Base-by-base conservation (phyloP, 1,140 invertebrate genomes). In the Melipona quadrifasciata region DNA sequence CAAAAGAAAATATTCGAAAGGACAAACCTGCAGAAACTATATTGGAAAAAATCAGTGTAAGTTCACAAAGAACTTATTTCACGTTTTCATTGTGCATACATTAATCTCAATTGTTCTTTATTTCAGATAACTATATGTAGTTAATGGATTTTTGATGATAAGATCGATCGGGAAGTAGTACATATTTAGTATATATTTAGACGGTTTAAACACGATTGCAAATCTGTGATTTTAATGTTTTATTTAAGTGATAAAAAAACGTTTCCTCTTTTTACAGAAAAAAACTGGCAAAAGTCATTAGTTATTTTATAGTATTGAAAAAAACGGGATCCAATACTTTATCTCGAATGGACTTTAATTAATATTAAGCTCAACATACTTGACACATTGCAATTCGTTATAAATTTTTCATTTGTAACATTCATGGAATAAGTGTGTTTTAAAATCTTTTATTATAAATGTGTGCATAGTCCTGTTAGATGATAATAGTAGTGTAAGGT, bases 71-170 rank as follows among this genome's bases (percentile, higher is more conserved):
- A 21, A n/a, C 17, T 12, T 78, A 1, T 31, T 53, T 19, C 6
- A 17, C 4, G 39, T 8, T 31, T 61, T 51, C 8, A 8, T 57
- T 27, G 6, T 16, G 8, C 21, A 79, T 11, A 10, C 27, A 79
- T n/a, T 57, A 6, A 84, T 31, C 8, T 79, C 3, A 31, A 58
- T 79, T 51, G 6, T 53, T 47, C 27, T 0, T 79, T 61, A 34
- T 89, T 90, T 82, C 79, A 90, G 89, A 80, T 83, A 24, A 73
- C 77, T 2, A 89, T 90, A 61, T 47, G 39, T 87, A 89, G 78
- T 27, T 80, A 64, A 61, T 51, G 55, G 61, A 70, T 27, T 67
- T n/a, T 68, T 58, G 11, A 53, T 67, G 34, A 12, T 12, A 51
- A 47, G 58, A 12, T 39, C 39, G 17, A 12, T n/a, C 68, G 72